Conservation (phyloP, 2,113 vertebrate genomes). For the Boleophthalmus pectinirostris region DNA sequence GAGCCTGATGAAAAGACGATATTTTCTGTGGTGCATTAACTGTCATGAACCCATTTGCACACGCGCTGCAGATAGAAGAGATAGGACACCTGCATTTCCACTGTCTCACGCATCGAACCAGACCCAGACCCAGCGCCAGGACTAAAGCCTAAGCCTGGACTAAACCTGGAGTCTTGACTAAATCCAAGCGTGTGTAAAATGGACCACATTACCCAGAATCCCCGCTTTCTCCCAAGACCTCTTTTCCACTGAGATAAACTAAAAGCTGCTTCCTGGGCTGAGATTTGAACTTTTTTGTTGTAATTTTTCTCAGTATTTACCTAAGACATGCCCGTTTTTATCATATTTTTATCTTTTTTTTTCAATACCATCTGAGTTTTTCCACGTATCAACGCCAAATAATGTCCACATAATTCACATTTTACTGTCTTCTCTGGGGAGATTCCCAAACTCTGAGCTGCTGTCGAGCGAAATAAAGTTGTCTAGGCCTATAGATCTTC, state of each 20-base stretch:
- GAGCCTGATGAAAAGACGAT: conserved; percentile 41
- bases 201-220: conserved; percentile 50
- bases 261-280: neutral
- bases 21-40: conserved; percentile 44
- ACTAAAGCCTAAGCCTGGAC: conserved; percentile 5
- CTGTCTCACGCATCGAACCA: conserved; percentile 1
- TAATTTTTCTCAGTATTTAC: neutral
- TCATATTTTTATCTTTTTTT: too few species aligned
- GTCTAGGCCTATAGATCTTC: too few species aligned
- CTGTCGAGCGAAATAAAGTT: too few species aligned
- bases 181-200: conserved; percentile 51
- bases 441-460: too few species aligned
- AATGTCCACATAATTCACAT: too few species aligned
- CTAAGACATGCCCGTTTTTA: neutral
- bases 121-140: conserved; percentile 27
- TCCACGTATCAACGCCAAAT: neutral
- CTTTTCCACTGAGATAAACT: conserved; percentile 4
- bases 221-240: neutral
- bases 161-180: neutral
- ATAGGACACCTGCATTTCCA: conserved; percentile 34
- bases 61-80: conserved; percentile 25
- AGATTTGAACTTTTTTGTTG: neutral
- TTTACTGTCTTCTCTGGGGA: too few species aligned
- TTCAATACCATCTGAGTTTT: neutral
- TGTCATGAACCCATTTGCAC: conserved; percentile 45